Percentiles rank a stretch among this genome's conserved stretches.
These are phyloP conservation scores for Eilema griseolum DNA, from an alignment of 2,888 invertebrate species.

Conservation along the genomic window DNA sequence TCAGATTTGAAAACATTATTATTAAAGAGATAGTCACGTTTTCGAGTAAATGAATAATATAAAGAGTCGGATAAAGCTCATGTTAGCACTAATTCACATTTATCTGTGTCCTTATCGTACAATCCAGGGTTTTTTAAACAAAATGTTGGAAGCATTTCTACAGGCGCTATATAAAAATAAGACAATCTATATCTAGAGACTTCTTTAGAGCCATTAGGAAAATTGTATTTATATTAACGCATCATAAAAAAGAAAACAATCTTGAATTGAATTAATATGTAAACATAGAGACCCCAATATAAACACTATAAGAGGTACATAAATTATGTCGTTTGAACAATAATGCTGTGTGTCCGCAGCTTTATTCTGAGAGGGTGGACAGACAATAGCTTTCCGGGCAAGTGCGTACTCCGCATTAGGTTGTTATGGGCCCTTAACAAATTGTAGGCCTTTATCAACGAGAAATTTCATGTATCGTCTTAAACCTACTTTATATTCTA, in stretches of 20 bases:
- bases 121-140: not conserved
- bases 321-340: constrained; percentile 53
- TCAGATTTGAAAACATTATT: no score
- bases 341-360: constrained; percentile 52
- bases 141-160: not conserved
- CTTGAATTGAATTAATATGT: constrained; percentile 33
- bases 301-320: constrained; percentile 43
- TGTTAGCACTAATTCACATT: no score
- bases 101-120: not conserved
- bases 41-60: no score
- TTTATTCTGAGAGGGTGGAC: constrained; percentile 52
- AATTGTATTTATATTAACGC: not conserved
- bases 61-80: no score
- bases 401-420: constrained; percentile 54
- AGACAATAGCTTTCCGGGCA: constrained; percentile 62
- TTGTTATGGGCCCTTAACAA: constrained; percentile 54
- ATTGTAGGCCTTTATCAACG: constrained; percentile 56
- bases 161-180: not conserved
- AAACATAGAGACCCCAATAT: constrained; percentile 30
- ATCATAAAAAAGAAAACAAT: not conserved
- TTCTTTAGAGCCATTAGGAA: not conserved
- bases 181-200: not conserved
- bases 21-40: no score
- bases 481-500: constrained; percentile 42
- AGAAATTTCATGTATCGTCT: constrained; percentile 51